Evolutionary conservation across 2,797 vertebrate species (phyloP).

Genomic region (Champsocephalus gunnari): DNA sequence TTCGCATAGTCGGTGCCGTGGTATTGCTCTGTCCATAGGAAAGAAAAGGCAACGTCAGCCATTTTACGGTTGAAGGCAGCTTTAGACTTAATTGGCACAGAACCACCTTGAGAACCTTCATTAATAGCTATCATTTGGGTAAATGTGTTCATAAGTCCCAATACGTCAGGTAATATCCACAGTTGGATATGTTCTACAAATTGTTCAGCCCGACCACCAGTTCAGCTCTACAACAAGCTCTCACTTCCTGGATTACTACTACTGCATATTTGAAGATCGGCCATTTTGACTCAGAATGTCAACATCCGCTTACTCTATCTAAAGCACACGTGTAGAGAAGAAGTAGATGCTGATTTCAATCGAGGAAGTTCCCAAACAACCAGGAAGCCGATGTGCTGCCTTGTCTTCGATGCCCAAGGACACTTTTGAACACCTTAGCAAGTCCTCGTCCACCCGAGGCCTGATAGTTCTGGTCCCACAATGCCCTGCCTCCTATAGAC

Average conservation of each 20-base stretch:
- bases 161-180: background rate
- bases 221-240: background rate
- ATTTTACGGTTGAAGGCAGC: no score
- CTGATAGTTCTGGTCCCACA: conserved; percentile 40
- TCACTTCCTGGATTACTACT: background rate
- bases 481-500: background rate
- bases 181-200: background rate
- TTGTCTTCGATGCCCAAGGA: background rate
- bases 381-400: background rate
- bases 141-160: background rate
- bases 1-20: no score
- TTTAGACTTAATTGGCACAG: background rate
- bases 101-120: background rate
- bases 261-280: background rate
- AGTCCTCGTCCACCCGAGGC: fast-evolving
- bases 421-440: conserved; percentile 6
- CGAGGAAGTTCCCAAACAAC: background rate
- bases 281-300: background rate
- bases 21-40: no score
- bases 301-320: background rate
- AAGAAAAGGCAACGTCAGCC: no score
- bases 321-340: conserved; percentile 4
- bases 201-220: background rate
- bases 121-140: background rate
- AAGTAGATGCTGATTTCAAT: background rate